Evolutionary conservation across 1,140 invertebrate species (phyloP), one percentile per base, ranked within the genome.

Genomic region (Penaeus chinensis): DNA sequence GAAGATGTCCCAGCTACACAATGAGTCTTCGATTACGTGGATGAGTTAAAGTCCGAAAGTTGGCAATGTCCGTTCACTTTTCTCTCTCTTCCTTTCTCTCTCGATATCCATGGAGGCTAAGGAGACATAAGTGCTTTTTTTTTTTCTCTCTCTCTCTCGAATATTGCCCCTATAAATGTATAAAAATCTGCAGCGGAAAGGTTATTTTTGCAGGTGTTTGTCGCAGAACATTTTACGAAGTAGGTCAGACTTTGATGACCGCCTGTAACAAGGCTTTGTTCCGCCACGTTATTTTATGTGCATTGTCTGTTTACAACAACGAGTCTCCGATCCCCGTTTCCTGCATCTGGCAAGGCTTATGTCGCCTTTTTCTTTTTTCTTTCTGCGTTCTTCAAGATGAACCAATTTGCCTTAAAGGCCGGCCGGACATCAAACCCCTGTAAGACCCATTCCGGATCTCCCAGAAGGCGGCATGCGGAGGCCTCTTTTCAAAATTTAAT

Each of bases 401-500:
- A 80, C 66, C 84, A 86, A 80, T 79, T 86, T 86, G 77, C 81
- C 77, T 79, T 86, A 80, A 80, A 86, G 77, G 84, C 32, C 32
- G 61, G 77, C 60, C 65, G 81, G 84, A 86, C 84, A 86, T 86
- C 77, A 86, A 80, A 27, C 61, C 47, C 61, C 77, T 78, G 54
- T 86, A 86, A 77, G 84, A 86, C 84, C 84, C 84, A 86, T 86
- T 81, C 11, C 77, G 66, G 16, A 77, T 19, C 22, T 69, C 78
- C 77, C 77, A 60, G 84, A 79, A 80, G 84, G 78, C 78, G 84
- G 65, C 77, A 81, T 78, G 69, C 81, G 84, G 63, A 80, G 77
- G 84, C 84, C 84, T 86, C 84, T 86, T 86, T 86, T 86, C 84
- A 86, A 86, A 86, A 80, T 86, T 86, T 86, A 86, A 86, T 86